These are phyloP conservation scores for Drosophila lacertosa DNA, from an alignment of 1,140 invertebrate genomes.

Conservation along the genomic window DNA sequence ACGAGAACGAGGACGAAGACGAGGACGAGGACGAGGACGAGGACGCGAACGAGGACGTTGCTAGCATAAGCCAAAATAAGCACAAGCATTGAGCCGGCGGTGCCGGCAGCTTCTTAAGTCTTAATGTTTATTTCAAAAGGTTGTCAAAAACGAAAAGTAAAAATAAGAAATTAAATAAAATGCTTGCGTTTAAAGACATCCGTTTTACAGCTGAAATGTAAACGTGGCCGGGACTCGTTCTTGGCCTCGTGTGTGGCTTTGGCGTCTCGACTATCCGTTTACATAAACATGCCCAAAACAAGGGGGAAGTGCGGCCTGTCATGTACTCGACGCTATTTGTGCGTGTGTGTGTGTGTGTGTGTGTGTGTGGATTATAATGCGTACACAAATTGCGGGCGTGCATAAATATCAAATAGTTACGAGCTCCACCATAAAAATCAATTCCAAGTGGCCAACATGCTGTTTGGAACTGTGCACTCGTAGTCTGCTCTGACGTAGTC, in stretches of 20 bases:
- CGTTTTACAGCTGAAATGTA: conserved; percentile 10
- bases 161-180: conserved; percentile 9
- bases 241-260: conserved; percentile 25
- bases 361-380: conserved; percentile 52
- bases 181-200: conserved; percentile 35
- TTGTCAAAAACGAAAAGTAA: conserved; percentile 3
- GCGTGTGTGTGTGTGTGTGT: conserved; percentile 48
- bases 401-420: conserved; percentile 80
- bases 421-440: conserved; percentile 75
- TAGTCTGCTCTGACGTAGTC: conserved; percentile 14
- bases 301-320: conserved; percentile 10
- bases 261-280: conserved; percentile 23
- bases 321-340: conserved; percentile 43
- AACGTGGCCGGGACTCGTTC: conserved; percentile 1
- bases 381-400: conserved; percentile 55
- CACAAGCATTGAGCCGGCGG: not conserved
- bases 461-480: conserved; percentile 12
- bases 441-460: conserved; percentile 59
- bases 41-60: too few species aligned
- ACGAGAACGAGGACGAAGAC: conserved; percentile 10
- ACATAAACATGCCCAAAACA: conserved; percentile 30
- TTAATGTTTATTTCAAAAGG: conserved; percentile 26
- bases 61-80: conserved; percentile 17
- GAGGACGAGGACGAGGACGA: not conserved
- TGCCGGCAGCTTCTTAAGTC: conserved; percentile 28